A percentile compares a stretch with the other conserved stretches of the same genome.
Conservation (phyloP, 2,797 vertebrate genomes). For the Mastacembelus armatus region DNA sequence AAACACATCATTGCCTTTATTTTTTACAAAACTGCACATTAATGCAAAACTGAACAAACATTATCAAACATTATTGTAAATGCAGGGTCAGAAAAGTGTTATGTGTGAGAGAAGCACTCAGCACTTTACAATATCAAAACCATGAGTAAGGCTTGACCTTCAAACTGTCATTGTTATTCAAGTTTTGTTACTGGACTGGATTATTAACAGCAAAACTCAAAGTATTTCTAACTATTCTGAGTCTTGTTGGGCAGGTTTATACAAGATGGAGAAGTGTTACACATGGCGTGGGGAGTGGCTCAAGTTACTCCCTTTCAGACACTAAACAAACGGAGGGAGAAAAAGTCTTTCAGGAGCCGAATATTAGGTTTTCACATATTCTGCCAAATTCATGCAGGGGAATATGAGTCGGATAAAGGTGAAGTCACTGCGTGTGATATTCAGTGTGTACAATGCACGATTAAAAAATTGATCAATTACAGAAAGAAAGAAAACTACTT, state of each 20-base stretch:
- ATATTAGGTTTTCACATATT: conserved; percentile 40
- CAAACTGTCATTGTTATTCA: conserved; percentile 3
- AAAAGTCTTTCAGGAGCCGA: conserved; percentile 39
- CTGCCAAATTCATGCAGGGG: conserved; percentile 3
- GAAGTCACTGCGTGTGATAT: neutral
- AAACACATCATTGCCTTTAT: conserved; percentile 5
- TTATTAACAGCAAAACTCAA: neutral
- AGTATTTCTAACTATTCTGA: neutral
- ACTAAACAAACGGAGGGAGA: conserved; percentile 15
- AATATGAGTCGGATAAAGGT: conserved; percentile 7
- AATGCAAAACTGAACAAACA: neutral
- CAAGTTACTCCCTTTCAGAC: conserved; percentile 56
- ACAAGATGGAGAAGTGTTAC: too few relatives aligned
- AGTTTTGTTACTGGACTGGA: conserved; percentile 4
- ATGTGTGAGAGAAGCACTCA: neutral
- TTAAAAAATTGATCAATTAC: conserved; percentile 5
- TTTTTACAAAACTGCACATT: neutral
- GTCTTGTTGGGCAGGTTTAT: too few relatives aligned
- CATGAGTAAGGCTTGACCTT: neutral
- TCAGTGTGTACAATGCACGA: neutral
- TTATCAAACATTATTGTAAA: neutral
- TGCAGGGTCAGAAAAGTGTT: neutral
- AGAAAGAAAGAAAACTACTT: neutral
- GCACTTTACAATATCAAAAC: neutral
- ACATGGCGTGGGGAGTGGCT: too few relatives aligned